A percentile compares a stretch with the other conserved stretches of the same genome.
Conservation (phyloP, 2,797 vertebrate species). For the Sebastes kiyomatsui region DNA sequence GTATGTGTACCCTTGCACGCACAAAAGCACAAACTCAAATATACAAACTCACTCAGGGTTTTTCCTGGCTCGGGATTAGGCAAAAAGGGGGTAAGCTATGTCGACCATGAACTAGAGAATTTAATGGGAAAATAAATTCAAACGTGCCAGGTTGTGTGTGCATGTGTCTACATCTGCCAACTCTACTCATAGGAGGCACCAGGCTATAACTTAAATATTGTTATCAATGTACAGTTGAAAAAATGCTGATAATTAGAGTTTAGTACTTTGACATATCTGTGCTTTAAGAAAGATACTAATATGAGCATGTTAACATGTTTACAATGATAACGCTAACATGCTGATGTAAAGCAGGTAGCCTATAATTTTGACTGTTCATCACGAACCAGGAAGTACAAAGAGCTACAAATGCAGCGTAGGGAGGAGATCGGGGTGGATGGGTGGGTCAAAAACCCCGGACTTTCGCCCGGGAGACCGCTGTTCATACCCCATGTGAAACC, state of each 20-base stretch:
- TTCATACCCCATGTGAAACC: too few species aligned
- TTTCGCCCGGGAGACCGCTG: neutral
- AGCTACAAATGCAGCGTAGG: neutral
- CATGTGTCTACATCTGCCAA: neutral
- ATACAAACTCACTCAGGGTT: neutral
- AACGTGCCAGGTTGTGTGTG: neutral
- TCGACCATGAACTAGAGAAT: neutral
- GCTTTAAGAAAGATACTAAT: neutral
- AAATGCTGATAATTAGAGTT: neutral
- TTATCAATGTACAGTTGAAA: neutral
- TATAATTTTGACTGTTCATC: neutral
- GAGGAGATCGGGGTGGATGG: neutral
- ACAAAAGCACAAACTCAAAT: conserved; percentile 5
- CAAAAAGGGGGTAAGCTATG: neutral
- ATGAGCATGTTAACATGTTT: neutral
- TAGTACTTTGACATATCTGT: neutral
- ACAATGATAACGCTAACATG: neutral
- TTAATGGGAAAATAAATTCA: neutral
- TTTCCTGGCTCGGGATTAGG: neutral
- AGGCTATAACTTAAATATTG: neutral
- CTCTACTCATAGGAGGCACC: neutral
- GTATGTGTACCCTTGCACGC: neutral
- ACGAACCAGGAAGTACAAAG: neutral
- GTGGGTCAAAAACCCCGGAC: neutral
- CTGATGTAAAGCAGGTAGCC: neutral